phyloP scores from a whole-genome alignment of 1,140 invertebrate species.

The Amyelois transitella region DNA sequence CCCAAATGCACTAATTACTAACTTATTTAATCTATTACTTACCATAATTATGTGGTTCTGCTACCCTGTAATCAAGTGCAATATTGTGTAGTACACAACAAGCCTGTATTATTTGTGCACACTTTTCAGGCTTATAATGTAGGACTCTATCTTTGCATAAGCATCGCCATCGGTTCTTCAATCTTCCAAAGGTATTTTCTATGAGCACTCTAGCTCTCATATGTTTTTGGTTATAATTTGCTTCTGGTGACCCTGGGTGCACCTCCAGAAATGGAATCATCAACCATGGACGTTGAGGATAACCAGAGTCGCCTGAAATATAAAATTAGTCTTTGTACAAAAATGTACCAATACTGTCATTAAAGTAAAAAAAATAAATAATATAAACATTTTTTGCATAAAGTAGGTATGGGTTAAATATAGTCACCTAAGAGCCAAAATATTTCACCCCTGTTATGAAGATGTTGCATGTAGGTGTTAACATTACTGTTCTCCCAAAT shows the following conservation, averaged over 20 bases:
- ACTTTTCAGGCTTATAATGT: slow-evolving; percentile 3
- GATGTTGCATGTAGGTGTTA: slow-evolving; percentile 12
- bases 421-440: slow-evolving; percentile 16
- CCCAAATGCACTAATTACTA: no score
- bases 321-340: no score
- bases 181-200: slow-evolving; percentile 24
- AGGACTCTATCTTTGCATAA: slow-evolving; percentile 28
- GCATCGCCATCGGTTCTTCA: slow-evolving; percentile 27
- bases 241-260: slow-evolving; percentile 14
- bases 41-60: no score
- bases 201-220: slow-evolving; percentile 13
- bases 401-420: no score
- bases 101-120: slow-evolving; percentile 27
- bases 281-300: slow-evolving; percentile 5
- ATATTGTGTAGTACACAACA: slow-evolving; percentile 30
- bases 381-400: no score
- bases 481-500: no score
- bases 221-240: slow-evolving; percentile 12
- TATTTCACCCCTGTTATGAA: slow-evolving; percentile 15
- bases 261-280: not conserved
- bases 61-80: slow-evolving; percentile 4
- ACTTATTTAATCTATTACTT: no score
- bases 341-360: not conserved
- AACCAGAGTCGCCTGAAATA: not conserved
- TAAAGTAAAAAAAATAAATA: not conserved